Conservation (phyloP, 2,797 vertebrate species). For the Anguilla obscura region DNA sequence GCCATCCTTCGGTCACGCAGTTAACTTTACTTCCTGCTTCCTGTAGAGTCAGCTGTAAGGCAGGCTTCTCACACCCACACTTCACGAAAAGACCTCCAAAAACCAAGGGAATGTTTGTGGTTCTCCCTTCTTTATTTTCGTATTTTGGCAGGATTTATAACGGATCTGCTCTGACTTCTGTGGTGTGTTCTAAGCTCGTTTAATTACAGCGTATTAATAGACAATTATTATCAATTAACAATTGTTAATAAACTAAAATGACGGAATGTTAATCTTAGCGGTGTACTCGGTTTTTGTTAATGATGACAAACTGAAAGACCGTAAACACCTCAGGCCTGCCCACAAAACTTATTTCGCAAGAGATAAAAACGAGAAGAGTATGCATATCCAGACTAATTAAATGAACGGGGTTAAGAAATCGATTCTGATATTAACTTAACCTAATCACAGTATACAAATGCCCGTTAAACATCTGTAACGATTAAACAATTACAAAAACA, state of each 20-base stretch:
- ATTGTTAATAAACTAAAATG: not conserved
- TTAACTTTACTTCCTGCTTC: slow-evolving; percentile 36
- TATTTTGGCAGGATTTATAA: not conserved
- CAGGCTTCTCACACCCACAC: not conserved
- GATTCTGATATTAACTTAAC: not conserved
- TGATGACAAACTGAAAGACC: not conserved
- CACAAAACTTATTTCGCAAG: not conserved
- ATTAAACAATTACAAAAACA: slow-evolving; percentile 9
- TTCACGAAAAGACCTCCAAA: not conserved
- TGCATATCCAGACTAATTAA: not conserved
- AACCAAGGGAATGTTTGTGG: not conserved
- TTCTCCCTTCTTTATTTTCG: not conserved
- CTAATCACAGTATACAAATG: not conserved
- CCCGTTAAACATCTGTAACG: not conserved
- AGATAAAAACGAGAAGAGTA: not conserved
- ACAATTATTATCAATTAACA: not conserved
- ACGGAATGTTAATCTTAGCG: not conserved
- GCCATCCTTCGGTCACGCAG: slow-evolving; percentile 24
- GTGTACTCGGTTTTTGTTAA: not conserved
- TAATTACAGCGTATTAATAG: not conserved
- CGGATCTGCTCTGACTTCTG: not conserved
- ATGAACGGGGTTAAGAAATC: not conserved
- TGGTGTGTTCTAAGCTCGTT: not conserved
- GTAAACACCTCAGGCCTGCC: not conserved
- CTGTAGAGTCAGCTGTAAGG: slow-evolving; percentile 32